A percentile compares a stretch with the other conserved stretches of the same genome.
Conservation (phyloP, 2,888 invertebrate genomes). For the Cyclophora albipunctata region DNA sequence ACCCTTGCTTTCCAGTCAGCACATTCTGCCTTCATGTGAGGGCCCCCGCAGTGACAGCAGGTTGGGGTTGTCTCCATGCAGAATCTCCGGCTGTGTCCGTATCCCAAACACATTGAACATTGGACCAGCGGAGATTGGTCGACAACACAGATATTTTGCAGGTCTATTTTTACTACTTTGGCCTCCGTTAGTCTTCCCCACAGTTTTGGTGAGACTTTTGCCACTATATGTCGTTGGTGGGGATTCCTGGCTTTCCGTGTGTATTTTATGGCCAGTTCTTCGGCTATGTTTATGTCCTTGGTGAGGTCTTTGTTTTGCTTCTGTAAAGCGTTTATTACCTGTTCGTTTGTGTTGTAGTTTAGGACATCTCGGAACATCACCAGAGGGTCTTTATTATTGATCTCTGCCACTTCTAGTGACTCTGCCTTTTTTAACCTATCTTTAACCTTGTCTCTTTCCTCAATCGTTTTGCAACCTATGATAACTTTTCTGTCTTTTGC, state of each 20-base stretch:
- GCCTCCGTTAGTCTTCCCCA: too few relatives aligned
- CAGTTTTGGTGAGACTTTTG: too few relatives aligned
- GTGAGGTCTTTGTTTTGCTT: neutral
- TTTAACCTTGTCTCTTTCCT: neutral
- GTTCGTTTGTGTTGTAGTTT: neutral
- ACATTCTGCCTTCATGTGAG: constrained; percentile 2
- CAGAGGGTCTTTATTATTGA: too few relatives aligned
- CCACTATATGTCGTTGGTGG: too few relatives aligned
- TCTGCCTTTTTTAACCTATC: neutral
- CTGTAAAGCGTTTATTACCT: neutral
- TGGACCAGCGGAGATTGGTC: neutral
- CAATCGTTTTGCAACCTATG: neutral
- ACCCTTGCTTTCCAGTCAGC: neutral
- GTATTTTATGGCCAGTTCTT: too few relatives aligned
- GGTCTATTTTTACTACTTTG: neutral
- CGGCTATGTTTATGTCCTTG: too few relatives aligned
- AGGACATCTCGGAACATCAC: neutral
- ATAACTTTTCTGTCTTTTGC: constrained; percentile 5
- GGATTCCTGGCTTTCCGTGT: too few relatives aligned
- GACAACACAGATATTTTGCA: neutral
- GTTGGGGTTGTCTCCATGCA: neutral
- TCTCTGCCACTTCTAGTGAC: neutral
- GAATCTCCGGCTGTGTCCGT: neutral
- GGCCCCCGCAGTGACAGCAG: constrained; percentile 9
- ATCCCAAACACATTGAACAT: too few relatives aligned